Conservation (phyloP, 1,140 invertebrate genomes). For the Zaprionus ornatus region DNA sequence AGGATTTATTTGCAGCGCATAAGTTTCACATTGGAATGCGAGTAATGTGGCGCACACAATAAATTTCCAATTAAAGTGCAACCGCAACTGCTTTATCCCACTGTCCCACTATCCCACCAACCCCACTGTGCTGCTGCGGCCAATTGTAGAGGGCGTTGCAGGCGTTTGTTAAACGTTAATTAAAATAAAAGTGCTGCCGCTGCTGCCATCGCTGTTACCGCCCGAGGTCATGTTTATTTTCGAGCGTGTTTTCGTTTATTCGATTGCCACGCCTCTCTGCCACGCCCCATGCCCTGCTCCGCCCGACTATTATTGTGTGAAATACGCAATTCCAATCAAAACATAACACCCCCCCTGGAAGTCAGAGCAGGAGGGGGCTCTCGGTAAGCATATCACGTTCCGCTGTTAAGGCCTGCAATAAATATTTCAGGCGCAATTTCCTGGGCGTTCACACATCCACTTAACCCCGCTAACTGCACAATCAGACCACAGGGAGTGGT, state of each 20-base stretch:
- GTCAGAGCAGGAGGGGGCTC: not conserved
- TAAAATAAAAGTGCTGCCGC: conserved; percentile 34
- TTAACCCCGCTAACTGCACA: conserved; percentile 34
- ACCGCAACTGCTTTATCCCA: not conserved
- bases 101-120: not conserved
- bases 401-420: conserved; percentile 62
- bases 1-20: not conserved
- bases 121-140: not conserved
- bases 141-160: not conserved
- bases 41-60: not conserved
- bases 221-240: conserved; percentile 12
- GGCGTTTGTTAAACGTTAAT: conserved; percentile 42
- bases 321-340: conserved; percentile 69
- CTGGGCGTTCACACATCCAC: conserved; percentile 56
- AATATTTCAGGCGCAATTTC: conserved; percentile 69
- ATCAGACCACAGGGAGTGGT: not conserved
- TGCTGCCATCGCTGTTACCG: not conserved
- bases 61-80: not conserved
- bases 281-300: not conserved
- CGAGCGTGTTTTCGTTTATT: conserved; percentile 40
- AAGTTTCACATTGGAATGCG: not conserved
- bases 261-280: conserved; percentile 3
- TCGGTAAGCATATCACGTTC: conserved; percentile 69
- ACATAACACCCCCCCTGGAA: conserved; percentile 25
- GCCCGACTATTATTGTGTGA: conserved; percentile 48